Evolutionary conservation across 2,113 vertebrate genomes (phyloP).

Genomic region (Natator depressus): DNA sequence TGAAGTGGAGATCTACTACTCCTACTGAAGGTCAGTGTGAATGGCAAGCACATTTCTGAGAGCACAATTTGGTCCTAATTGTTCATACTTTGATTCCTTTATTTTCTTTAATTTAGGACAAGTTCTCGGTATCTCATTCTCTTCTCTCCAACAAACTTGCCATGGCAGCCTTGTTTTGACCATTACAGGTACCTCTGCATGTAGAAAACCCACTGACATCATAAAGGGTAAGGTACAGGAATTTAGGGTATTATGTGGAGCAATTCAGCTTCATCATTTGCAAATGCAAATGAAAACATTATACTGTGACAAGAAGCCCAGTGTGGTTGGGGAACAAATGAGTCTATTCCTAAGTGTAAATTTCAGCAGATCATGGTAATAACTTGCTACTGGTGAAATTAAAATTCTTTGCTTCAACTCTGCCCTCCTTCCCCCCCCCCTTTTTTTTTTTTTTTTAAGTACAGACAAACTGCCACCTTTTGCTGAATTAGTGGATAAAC

Average conservation of each 20-base stretch:
- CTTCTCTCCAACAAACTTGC: neutral
- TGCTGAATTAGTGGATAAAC: neutral
- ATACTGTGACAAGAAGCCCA: neutral
- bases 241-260: neutral
- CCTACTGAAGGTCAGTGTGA: neutral
- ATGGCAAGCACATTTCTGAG: neutral
- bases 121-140: neutral
- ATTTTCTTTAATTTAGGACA: neutral
- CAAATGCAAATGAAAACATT: slow-evolving; percentile 4
- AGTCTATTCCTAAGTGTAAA: slow-evolving; percentile 16
- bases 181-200: neutral
- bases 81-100: neutral
- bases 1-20: neutral
- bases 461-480: neutral
- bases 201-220: neutral
- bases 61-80: neutral
- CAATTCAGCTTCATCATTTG: neutral
- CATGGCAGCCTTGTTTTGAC: neutral
- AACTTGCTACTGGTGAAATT: neutral
- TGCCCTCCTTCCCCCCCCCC: neutral
- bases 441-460: neutral
- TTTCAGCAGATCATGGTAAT: neutral
- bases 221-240: neutral
- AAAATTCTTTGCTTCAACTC: slow-evolving; percentile 27
- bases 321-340: neutral